Percentiles rank a stretch among this genome's conserved stretches.
These are phyloP conservation scores for Pammene fasciana DNA, from an alignment of 2,888 invertebrate species.

Conservation along the genomic window DNA sequence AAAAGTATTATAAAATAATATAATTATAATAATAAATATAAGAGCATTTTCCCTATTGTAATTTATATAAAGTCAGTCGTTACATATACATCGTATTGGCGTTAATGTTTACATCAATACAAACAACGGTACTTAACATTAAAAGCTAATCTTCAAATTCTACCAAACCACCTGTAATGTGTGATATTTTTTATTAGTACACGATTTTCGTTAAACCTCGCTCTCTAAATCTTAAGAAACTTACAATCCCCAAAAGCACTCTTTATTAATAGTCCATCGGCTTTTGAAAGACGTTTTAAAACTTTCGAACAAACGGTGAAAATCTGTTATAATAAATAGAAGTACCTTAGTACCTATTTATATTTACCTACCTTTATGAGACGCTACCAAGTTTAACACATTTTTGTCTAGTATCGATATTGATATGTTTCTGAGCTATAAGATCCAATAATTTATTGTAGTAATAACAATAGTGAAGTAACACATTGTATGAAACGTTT, in stretches of 20 bases:
- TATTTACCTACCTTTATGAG: constrained; percentile 13
- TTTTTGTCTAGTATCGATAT: constrained; percentile 27
- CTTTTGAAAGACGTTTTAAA: constrained; percentile 13
- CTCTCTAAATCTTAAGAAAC: constrained; percentile 66
- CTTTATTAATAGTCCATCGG: constrained; percentile 19
- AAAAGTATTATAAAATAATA: constrained; percentile 29
- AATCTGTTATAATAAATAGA: constrained; percentile 43
- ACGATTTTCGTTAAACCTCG: constrained; percentile 61
- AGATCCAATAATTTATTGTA: constrained; percentile 56
- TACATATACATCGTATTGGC: constrained; percentile 14
- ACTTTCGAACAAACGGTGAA: constrained; percentile 41
- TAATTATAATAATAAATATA: constrained; percentile 29
- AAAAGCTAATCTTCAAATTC: constrained; percentile 68
- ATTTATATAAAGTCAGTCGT: constrained; percentile 25
- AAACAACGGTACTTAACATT: constrained; percentile 44
- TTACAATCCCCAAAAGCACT: constrained; percentile 17
- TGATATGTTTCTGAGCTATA: constrained; percentile 66
- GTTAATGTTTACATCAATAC: constrained; percentile 21
- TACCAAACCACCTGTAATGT: constrained; percentile 77
- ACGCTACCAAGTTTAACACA: constrained; percentile 27
- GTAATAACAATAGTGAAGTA: constrained; percentile 56
- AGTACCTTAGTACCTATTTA: too few species aligned
- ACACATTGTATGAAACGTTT: constrained; percentile 63
- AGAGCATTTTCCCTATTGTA: constrained; percentile 26
- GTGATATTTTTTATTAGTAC: constrained; percentile 73